Evolutionary conservation across 2,888 invertebrate species (phyloP), one percentile per base, ranked within the genome.

Genomic region (Callimorpha dominula): DNA sequence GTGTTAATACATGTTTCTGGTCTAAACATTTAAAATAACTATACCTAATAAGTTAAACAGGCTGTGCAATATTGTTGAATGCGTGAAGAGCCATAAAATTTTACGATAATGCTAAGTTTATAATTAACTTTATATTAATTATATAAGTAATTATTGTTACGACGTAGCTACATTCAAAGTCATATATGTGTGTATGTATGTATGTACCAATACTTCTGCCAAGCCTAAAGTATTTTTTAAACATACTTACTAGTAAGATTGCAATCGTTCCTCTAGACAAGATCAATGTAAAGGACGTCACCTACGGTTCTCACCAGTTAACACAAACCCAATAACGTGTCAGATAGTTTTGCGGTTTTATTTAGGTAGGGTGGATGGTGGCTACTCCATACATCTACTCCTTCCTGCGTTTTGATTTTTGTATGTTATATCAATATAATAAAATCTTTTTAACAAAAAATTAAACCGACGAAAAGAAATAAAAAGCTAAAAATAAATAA

Each of bases 21-120:
- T 86, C 84, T 86, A 88, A 88, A 86, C 86, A 85, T 85, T 79
- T 78, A 75, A 81, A 79, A 80, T 63, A 71, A 77, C 75, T 67
- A 72, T 8, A 46, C 6, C 9, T 46, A 68, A 70, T 46, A 70
- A 72, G 43, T 54, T 64, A 72, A 42, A 20, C 71, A 68, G 50
- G 65, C 46, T 67, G 67, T 66, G 74, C 71, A 66, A 66, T 77
- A 70, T 68, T 43, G 43, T 62, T 64, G 68, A 64, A 63, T 40
- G 62, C 65, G 70, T 68, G 70, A 57, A 46, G 65, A 71, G 62
- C 71, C 40, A 66, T 17, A 20, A 20, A 20, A 12, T 52, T 52
- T 46, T 64, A 31, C 20, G 42, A 49, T 6, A 20, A 62, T 49
- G 17, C n/a, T 63, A 63, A 31, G 6, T 31, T 31, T 2, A 31